Conservation (phyloP, 23 tunicate genomes). For the Oikopleura vanhoeffeni region DNA sequence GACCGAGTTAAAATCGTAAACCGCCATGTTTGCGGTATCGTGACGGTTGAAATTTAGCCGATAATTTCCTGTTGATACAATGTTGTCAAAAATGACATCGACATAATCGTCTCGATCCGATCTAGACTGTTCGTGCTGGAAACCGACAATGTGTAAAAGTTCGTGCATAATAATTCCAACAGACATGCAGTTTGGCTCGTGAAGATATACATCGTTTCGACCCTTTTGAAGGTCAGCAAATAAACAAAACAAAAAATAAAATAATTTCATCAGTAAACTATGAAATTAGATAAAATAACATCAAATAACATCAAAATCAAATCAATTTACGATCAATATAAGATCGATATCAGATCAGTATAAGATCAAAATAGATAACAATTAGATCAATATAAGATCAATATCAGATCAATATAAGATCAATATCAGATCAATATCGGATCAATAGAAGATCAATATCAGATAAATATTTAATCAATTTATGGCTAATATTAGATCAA, state of each 20-base stretch:
- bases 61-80: slow-evolving; percentile 1
- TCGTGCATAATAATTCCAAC: slow-evolving; percentile 77
- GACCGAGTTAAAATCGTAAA: slow-evolving; percentile 92
- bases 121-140: slow-evolving; percentile 96
- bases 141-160: slow-evolving; percentile 85
- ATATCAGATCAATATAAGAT: no score
- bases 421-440: no score
- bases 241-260: neutral
- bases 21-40: slow-evolving; percentile 46
- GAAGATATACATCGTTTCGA: neutral
- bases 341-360: no score
- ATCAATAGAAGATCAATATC: no score
- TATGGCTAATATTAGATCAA: no score
- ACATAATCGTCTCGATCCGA: slow-evolving; percentile 90
- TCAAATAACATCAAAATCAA: neutral
- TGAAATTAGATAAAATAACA: neutral
- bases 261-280: neutral
- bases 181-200: slow-evolving; percentile 61
- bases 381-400: no score
- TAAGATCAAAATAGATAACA: neutral
- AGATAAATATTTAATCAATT: no score
- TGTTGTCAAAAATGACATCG: slow-evolving; percentile 36
- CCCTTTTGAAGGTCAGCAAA: neutral
- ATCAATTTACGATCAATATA: no score
- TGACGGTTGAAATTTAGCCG: neutral